Base-by-base conservation (phyloP, 2,888 invertebrate species). In the Nowickia ferox region DNA sequence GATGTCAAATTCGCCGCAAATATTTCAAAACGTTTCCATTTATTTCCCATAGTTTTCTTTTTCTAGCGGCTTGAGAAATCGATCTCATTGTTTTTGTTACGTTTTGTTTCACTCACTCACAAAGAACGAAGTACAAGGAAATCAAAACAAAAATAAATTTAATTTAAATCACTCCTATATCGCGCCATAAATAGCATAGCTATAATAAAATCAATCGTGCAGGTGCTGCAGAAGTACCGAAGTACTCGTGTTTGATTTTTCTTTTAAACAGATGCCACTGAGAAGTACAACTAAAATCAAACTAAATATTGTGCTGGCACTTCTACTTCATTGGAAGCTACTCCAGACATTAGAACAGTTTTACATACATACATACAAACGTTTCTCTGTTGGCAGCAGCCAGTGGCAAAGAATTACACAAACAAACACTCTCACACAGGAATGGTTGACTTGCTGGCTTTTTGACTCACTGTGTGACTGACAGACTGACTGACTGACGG, bases 301-400 rank as follows among this genome's bases (percentile, higher is more conserved):
- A 71, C 19, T 38, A 15, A 68, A 63, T 68, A 38, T 42, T 42
- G 65, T 51, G 48, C 65, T 55, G 71, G 66, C 40, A 61, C 63
- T 71, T 59, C 19, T 66, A 15, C 46, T 65, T 72, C 61, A 40
- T 9, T 11, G 38, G 40, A 17, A 13, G 8, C 38, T 17, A 74
- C 19, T 61, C 65, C 69, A 82, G 71, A 72, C 79, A 76, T 38
- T 46, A 53, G n/a, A 53, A 53, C 6, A 9, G 53, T 40, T 38
- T 51, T 30, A 13, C 30, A 30, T 30, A 1, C 6, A 6, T 6
- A 30, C 30, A 30, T 30, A 1, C 6, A 6, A 1, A 30, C 17
- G 40, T 11, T 53, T 53, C 66, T 30, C 22, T 17, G 9, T 51
- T n/a, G 22, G 9, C 40, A 44, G 9, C 38, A 44, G 9, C 38